Base-by-base conservation (phyloP, 2,888 invertebrate species). In the Coronaproctus castanopsis region DNA sequence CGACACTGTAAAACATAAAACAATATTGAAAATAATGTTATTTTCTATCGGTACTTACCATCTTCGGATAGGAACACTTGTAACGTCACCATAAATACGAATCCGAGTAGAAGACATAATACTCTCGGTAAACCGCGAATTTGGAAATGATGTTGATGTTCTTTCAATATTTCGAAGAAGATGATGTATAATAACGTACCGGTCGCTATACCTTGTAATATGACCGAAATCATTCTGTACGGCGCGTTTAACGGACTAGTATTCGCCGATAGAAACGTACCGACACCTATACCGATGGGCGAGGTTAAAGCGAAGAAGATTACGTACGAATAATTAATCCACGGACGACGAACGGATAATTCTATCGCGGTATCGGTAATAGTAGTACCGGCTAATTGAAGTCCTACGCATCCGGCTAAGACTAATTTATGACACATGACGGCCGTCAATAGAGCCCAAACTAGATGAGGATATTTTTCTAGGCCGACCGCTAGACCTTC, bases 401-500 rank as follows among this genome's bases (percentile, higher is more conserved):
- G 73, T 0, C 81, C 81, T 8, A 82, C 78, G 68, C 80, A 81
- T 66, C 81, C 79, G 1, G 78, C 77, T 53, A 82, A 80, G 50
- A 81, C 80, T 60, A 80, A 70, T 67, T 81, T 82, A 68, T 82
- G 82, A 0, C 80, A 78, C 3, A 79, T 78, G 21, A 82, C 78
- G 0, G 81, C 82, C 0, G 75, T 76, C 57, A 80, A 76, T 24
- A 81, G 68, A 62, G 80, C 79, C 77, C 82, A 83, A 2, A 82
- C 81, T 10, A 75, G 75, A 1, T 22, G 19, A 21, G 64, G 2
- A 14, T 57, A 51, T 8, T 77, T 73, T 69, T 87, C 86, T 61
- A 88, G 71, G 0, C 88, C 88, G 10, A 89, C 83, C n/a, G 88
- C 85, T 56, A 87, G 73, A 19, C 88, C 82, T 71, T 83, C 82